A percentile compares a stretch with the other conserved stretches of the same genome.
These are phyloP conservation scores for Microctenopoma stevenorrisi DNA, from an alignment of 2,797 vertebrate genomes.

Conservation along the genomic window DNA sequence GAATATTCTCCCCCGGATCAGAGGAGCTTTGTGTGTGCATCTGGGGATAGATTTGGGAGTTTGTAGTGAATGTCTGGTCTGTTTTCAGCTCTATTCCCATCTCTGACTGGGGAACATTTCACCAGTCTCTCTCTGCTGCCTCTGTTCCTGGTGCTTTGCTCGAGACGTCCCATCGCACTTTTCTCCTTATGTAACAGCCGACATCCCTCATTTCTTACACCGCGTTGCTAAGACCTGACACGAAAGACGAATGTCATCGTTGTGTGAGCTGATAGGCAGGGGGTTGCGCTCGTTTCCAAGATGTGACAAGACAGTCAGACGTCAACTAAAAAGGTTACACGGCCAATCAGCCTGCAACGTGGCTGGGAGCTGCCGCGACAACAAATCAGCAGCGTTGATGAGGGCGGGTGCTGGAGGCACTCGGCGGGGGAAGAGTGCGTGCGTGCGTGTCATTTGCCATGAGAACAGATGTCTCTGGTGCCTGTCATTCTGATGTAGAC, in stretches of 20 bases:
- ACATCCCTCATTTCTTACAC: conserved; percentile 48
- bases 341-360: conserved; percentile 60
- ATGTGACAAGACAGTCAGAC: conserved; percentile 66
- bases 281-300: conserved; percentile 40
- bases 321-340: conserved; percentile 61
- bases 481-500: conserved; percentile 55
- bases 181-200: conserved; percentile 47
- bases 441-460: conserved; percentile 43
- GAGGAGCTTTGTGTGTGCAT: conserved; percentile 24
- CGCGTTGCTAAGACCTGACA: conserved; percentile 36
- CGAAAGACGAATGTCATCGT: conserved; percentile 59
- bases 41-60: conserved; percentile 36
- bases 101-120: conserved; percentile 18
- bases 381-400: conserved; percentile 64
- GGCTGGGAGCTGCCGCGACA: conserved; percentile 51
- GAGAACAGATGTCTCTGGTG: conserved; percentile 61
- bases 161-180: conserved; percentile 35
- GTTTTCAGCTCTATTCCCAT: conserved; percentile 27
- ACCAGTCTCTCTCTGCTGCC: conserved; percentile 12
- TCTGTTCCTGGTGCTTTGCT: conserved; percentile 23
- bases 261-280: conserved; percentile 39
- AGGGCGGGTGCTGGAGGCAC: conserved; percentile 46
- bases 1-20: conserved; percentile 28
- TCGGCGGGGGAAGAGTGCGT: conserved; percentile 1
- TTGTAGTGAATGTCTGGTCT: conserved; percentile 16